Conservation (phyloP, 2,797 vertebrate species). For the Chaetophractus vellerosus region DNA sequence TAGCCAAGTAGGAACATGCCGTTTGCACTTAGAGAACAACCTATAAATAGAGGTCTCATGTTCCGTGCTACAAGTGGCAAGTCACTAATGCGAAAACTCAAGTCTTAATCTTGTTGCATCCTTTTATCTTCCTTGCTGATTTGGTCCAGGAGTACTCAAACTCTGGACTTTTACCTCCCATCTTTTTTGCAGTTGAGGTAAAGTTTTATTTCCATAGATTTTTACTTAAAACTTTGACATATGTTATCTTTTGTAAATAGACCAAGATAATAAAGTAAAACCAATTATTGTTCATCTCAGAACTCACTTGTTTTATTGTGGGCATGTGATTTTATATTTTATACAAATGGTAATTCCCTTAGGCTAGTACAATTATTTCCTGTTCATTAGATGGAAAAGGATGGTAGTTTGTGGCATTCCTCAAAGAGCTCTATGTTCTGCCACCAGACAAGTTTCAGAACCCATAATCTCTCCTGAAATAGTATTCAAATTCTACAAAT, state of each 20-base stretch:
- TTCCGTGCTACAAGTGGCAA: neutral
- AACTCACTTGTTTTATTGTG: neutral
- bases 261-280: slow-evolving; percentile 53
- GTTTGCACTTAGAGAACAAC: neutral
- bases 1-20: neutral
- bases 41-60: slow-evolving; percentile 65
- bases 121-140: slow-evolving; percentile 12
- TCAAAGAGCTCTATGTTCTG: neutral
- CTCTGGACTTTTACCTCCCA: neutral
- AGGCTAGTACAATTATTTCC: neutral
- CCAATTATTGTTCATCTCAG: neutral
- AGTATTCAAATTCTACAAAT: neutral
- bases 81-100: neutral
- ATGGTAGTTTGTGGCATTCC: neutral
- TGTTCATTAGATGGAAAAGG: neutral
- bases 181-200: neutral
- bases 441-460: neutral
- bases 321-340: neutral
- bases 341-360: neutral
- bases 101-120: neutral
- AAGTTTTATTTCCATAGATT: slow-evolving; percentile 9
- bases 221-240: slow-evolving; percentile 23
- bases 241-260: slow-evolving; percentile 39
- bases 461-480: neutral
- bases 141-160: neutral